phyloP scores from a whole-genome alignment of 53 echinoderm and acorn worm genomes.

The Holothuria scabra region DNA sequence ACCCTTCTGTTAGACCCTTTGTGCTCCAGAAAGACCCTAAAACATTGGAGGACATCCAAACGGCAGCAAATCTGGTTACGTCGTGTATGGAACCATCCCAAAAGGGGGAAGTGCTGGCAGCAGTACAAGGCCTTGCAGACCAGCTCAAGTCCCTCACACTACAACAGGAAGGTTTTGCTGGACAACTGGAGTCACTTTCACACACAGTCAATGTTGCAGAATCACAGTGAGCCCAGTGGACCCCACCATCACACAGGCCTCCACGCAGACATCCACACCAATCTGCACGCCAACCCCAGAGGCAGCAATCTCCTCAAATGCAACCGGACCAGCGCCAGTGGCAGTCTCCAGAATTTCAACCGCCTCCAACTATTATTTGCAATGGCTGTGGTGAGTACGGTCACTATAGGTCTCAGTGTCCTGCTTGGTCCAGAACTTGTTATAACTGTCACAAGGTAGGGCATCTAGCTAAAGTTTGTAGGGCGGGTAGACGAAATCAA shows the following conservation, averaged over 20 bases:
- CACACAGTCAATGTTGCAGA: not conserved
- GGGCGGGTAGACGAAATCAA: no score
- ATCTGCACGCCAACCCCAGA: not conserved
- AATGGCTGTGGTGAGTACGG: conserved; percentile 7
- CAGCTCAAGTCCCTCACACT: no score
- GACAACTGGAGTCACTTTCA: not conserved
- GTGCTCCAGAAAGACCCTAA: no score
- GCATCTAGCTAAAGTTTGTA: not conserved
- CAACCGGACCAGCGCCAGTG: not conserved
- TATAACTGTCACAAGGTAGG: not conserved
- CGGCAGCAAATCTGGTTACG: not conserved
- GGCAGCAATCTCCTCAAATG: not conserved
- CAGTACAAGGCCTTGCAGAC: no score
- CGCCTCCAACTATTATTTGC: not conserved
- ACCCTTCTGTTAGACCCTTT: no score
- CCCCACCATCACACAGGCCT: not conserved
- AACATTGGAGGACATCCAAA: no score
- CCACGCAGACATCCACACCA: no score
- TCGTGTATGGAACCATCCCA: not conserved
- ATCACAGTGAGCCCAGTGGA: not conserved
- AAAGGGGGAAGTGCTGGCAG: not conserved
- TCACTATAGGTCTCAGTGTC: not conserved
- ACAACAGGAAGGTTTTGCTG: conserved; percentile 2
- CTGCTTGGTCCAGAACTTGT: not conserved
- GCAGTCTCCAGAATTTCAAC: not conserved